Percentiles rank a stretch among this genome's conserved stretches.
These are phyloP conservation scores for Ditylenchus dipsaci DNA, from an alignment of 1,140 invertebrate genomes.

Conservation along the genomic window DNA sequence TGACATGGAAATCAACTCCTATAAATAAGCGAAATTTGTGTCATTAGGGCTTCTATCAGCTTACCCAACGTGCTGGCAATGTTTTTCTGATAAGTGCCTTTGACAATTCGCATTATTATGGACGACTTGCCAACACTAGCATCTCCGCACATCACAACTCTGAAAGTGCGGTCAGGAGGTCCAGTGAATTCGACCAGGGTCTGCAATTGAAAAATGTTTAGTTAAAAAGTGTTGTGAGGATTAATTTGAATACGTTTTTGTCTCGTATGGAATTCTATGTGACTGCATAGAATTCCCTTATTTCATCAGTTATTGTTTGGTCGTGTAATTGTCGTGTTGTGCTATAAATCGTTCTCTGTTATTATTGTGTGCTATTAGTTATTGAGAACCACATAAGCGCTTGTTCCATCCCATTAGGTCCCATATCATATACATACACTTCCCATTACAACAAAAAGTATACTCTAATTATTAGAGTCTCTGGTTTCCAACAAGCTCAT, in stretches of 20 bases:
- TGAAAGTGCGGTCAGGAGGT: conserved; percentile 66
- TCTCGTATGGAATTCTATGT: too few species aligned
- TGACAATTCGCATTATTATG: conserved; percentile 67
- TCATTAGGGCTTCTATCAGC: not conserved
- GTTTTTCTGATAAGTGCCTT: conserved; percentile 65
- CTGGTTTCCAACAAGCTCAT: too few species aligned
- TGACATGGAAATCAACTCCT: conserved; percentile 69
- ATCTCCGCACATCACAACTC: conserved; percentile 69
- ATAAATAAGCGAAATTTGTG: not conserved
- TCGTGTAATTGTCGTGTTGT: too few species aligned
- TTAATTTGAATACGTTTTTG: not conserved
- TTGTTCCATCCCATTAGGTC: too few species aligned
- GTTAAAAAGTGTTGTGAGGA: not conserved
- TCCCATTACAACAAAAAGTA: not conserved
- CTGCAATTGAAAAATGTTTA: conserved; percentile 21
- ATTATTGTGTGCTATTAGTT: too few species aligned
- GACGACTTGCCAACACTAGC: conserved; percentile 69
- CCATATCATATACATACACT: too few species aligned
- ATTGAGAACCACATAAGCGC: too few species aligned
- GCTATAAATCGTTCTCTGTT: too few species aligned
- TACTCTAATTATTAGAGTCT: not conserved
- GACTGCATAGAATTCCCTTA: too few species aligned
- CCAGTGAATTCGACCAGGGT: conserved; percentile 56
- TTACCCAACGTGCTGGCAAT: conserved; percentile 67
- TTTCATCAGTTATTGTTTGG: too few species aligned